phyloP scores from a whole-genome alignment of 2,888 invertebrate species.

The Lithophane socia region DNA sequence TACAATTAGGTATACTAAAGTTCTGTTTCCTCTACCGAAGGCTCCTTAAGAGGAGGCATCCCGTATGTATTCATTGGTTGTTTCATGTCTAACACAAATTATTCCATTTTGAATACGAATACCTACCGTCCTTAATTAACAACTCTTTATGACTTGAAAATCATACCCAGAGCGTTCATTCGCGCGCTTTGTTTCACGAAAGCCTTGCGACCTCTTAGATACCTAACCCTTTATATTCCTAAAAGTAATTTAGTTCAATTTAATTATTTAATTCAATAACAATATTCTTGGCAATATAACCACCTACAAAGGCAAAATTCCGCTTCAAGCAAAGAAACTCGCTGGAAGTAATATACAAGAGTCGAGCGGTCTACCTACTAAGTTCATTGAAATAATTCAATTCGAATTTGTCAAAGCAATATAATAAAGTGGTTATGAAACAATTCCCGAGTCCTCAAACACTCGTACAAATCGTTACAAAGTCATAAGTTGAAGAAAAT shows the following conservation, averaged over 20 bases:
- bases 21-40: background rate
- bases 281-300: background rate
- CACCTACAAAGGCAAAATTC: background rate
- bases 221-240: too few species aligned
- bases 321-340: background rate
- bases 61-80: background rate
- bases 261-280: background rate
- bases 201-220: too few species aligned
- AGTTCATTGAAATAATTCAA: constrained; percentile 23
- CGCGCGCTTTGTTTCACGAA: background rate
- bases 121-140: too few species aligned
- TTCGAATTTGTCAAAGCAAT: constrained; percentile 15
- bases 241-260: background rate
- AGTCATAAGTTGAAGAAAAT: constrained; percentile 14
- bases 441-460: constrained; percentile 12
- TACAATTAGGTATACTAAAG: background rate
- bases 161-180: background rate
- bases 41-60: background rate
- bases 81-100: too few species aligned
- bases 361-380: background rate
- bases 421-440: background rate
- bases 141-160: too few species aligned
- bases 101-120: background rate
- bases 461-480: constrained; percentile 4
- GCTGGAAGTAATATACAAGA: constrained; percentile 9